These are phyloP conservation scores for Noturus placidus DNA, from an alignment of 2,113 vertebrate species.

Conservation along the genomic window DNA sequence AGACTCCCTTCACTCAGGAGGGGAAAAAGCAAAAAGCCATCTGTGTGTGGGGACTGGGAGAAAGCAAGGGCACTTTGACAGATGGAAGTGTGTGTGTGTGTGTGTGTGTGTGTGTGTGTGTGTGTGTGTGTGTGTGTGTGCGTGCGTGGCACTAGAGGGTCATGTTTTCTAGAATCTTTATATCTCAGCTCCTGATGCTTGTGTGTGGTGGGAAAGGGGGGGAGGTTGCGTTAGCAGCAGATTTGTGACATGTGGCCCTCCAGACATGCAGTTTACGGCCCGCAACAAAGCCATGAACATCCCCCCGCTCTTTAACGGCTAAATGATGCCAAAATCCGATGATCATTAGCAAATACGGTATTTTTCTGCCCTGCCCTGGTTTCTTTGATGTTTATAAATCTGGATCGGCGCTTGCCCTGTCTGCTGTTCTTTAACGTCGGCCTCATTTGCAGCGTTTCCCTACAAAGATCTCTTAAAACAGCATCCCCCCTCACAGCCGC, in stretches of 20 bases:
- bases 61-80: conserved; percentile 28
- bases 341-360: conserved; percentile 66
- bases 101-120: conserved; percentile 24
- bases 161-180: conserved; percentile 30
- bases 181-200: conserved; percentile 20
- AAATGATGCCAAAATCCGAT: conserved; percentile 57
- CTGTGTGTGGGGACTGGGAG: conserved; percentile 28
- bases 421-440: conserved; percentile 67
- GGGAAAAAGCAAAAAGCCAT: conserved; percentile 29
- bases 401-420: conserved; percentile 48
- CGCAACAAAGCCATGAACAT: conserved; percentile 70
- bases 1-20: background rate
- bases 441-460: conserved; percentile 61
- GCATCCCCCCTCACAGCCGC: conserved; percentile 14
- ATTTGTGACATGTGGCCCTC: conserved; percentile 66
- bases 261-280: conserved; percentile 68
- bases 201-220: background rate
- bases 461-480: conserved; percentile 30
- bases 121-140: background rate
- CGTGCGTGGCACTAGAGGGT: conserved; percentile 16
- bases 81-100: conserved; percentile 30
- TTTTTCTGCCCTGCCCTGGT: conserved; percentile 27
- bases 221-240: conserved; percentile 36
- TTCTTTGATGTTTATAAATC: conserved; percentile 75
- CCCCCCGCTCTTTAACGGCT: conserved; percentile 60